Conservation (phyloP, 2,797 vertebrate genomes). For the Leptodactylus fallax region DNA sequence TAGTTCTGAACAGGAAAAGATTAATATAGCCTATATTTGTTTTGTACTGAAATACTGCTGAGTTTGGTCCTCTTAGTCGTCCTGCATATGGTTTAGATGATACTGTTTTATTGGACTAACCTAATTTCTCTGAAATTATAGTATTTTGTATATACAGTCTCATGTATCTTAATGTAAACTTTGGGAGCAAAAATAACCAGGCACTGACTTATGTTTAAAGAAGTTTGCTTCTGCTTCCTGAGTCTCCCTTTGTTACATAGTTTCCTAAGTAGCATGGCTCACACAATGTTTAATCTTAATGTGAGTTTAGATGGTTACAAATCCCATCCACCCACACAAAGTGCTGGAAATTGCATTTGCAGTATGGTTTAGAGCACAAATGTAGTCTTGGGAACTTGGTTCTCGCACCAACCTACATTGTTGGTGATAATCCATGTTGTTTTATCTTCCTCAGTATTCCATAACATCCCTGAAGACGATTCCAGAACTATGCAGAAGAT, state of each 20-base stretch:
- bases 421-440: not conserved
- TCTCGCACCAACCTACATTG: not conserved
- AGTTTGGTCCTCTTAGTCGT: not conserved
- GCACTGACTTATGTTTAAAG: constrained; percentile 43
- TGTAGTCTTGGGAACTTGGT: not conserved
- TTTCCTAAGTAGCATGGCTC: constrained; percentile 42
- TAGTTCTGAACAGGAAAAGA: not conserved
- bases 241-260: constrained; percentile 36
- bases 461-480: constrained; percentile 94
- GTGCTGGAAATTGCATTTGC: constrained; percentile 2
- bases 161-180: constrained; percentile 58
- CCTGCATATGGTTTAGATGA: constrained; percentile 55
- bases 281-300: constrained; percentile 40
- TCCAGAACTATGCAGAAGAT: constrained; percentile 92
- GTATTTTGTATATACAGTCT: constrained; percentile 54
- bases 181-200: constrained; percentile 53
- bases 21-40: constrained; percentile 10
- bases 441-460: constrained; percentile 82
- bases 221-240: constrained; percentile 46
- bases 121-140: constrained; percentile 56
- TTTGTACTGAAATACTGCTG: constrained; percentile 22
- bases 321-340: constrained; percentile 18
- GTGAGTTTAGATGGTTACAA: constrained; percentile 13
- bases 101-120: constrained; percentile 50
- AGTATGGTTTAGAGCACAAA: not conserved